phyloP scores from a whole-genome alignment of 2,888 invertebrate genomes.

The Selenia dentaria region DNA sequence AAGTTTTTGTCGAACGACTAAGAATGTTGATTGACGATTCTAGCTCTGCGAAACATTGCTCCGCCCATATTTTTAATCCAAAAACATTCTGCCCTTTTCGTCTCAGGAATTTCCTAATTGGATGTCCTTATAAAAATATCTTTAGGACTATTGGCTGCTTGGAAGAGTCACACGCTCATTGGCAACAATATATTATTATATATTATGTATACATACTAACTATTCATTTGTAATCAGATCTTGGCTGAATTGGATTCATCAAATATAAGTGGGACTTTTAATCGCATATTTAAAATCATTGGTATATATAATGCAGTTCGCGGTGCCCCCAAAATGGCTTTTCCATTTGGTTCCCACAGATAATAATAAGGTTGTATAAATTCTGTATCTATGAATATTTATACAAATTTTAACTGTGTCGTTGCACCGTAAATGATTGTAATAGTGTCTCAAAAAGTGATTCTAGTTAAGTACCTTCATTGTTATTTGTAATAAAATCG shows the following conservation, averaged over 20 bases:
- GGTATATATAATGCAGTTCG: slow-evolving; percentile 20
- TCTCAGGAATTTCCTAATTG: slow-evolving; percentile 41
- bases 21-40: slow-evolving; percentile 1
- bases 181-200: too few relatives aligned
- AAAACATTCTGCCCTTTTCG: slow-evolving; percentile 11
- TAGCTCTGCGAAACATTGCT: slow-evolving; percentile 3
- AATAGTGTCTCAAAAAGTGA: too few relatives aligned
- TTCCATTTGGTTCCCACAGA: slow-evolving; percentile 20
- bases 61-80: slow-evolving; percentile 8
- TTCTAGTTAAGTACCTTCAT: too few relatives aligned
- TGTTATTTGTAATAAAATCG: too few relatives aligned
- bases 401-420: slow-evolving; percentile 6
- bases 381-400: slow-evolving; percentile 13
- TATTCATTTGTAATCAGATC: too few relatives aligned
- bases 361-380: slow-evolving; percentile 8
- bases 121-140: background rate
- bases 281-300: slow-evolving; percentile 21
- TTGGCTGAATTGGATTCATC: slow-evolving; percentile 9
- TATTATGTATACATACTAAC: too few relatives aligned
- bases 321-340: slow-evolving; percentile 11
- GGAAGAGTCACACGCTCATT: slow-evolving; percentile 30
- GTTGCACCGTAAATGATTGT: background rate
- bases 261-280: slow-evolving; percentile 20
- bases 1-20: slow-evolving; percentile 1
- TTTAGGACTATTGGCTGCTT: slow-evolving; percentile 44